Evolutionary conservation across 2,113 vertebrate genomes (phyloP), one percentile per base, ranked within the genome.

Genomic region (Anthoscopus minutus): DNA sequence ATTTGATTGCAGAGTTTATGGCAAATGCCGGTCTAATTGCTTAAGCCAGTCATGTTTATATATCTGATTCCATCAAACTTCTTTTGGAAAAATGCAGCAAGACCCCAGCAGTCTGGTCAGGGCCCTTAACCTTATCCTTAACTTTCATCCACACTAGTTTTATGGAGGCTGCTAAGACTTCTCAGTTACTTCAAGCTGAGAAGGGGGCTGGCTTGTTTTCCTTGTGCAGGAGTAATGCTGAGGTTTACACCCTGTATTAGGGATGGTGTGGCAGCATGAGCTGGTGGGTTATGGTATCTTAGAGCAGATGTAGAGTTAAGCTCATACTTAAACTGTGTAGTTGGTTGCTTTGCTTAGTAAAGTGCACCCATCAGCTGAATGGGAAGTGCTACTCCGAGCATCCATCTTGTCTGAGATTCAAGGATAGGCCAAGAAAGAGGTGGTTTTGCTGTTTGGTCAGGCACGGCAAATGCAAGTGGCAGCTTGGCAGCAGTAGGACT

Each of bases 1-100:
- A 88, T 86, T 93, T 95, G 93, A 93, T 97, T 95, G 85, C 81
- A 62, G 62, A 69, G 25, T 82, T 94, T 66, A 33, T 88, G 81
- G 70, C 72, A 92, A 92, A 86, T 83, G 67, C 79, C 70, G 58
- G 24, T 78, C 74, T 91, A 86, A 88, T 93, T 95, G 79, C 60
- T 89, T 80, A 77, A 93, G 47, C 64, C 79, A 74, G 30, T 66
- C 27, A 6, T 64, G n/a, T 88, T 93, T 89, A 40, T 56, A 28
- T 51, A 70, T 51, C 51, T 77, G 51, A 56, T 62, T 38, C 28
- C n/a, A 62, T 89, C 38, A n/a, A 16, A 54, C n/a, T 79, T 87
- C 48, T 87, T 86, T 86, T 81, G 81, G 42, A 93, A 94, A 89
- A 83, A 47, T 82, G 50, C 21, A 81, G 45, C 51, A 48, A 65